phyloP scores from a whole-genome alignment of 2,888 invertebrate species.

The Helicoverpa assulta region DNA sequence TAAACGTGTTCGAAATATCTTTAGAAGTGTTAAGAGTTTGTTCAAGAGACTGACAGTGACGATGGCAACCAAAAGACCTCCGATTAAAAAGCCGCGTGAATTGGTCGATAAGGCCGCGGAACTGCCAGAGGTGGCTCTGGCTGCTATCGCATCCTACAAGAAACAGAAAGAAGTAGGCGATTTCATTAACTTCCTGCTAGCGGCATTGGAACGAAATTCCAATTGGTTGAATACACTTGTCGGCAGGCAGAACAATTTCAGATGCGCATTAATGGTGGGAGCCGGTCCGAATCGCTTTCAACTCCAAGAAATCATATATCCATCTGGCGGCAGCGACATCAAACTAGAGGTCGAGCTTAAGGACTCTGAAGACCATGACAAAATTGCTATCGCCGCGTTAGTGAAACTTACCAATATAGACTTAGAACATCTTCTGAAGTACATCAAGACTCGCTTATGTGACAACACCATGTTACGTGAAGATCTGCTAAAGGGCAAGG shows the following conservation, averaged over 20 bases:
- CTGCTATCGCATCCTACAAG: constrained; percentile 81
- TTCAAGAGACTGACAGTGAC: constrained; percentile 65
- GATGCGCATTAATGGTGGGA: constrained; percentile 81
- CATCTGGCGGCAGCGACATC: constrained; percentile 74
- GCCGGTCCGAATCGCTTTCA: constrained; percentile 85
- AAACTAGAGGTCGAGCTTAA: constrained; percentile 82
- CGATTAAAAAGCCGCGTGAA: constrained; percentile 69
- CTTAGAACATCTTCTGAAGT: constrained; percentile 77
- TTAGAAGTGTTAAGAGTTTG: constrained; percentile 72
- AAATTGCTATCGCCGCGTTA: constrained; percentile 82
- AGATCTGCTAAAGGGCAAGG: constrained; percentile 81
- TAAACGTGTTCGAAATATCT: constrained; percentile 68
- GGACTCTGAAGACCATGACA: constrained; percentile 84
- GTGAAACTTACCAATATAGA: constrained; percentile 76
- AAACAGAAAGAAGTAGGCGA: constrained; percentile 82
- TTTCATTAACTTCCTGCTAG: constrained; percentile 80
- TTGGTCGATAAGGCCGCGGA: constrained; percentile 66
- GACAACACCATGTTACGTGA: constrained; percentile 77
- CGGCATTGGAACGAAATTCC: constrained; percentile 79
- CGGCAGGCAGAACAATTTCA: constrained; percentile 78
- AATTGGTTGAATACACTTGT: constrained; percentile 81
- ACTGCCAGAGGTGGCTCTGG: constrained; percentile 80
- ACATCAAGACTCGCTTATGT: constrained; percentile 77
- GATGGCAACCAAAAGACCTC: constrained; percentile 71
- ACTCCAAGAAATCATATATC: constrained; percentile 83